Percentiles rank a stretch among this genome's conserved stretches.
These are phyloP conservation scores for Hydrotaea cyrtoneurina DNA, from an alignment of 2,888 invertebrate genomes.

Conservation along the genomic window DNA sequence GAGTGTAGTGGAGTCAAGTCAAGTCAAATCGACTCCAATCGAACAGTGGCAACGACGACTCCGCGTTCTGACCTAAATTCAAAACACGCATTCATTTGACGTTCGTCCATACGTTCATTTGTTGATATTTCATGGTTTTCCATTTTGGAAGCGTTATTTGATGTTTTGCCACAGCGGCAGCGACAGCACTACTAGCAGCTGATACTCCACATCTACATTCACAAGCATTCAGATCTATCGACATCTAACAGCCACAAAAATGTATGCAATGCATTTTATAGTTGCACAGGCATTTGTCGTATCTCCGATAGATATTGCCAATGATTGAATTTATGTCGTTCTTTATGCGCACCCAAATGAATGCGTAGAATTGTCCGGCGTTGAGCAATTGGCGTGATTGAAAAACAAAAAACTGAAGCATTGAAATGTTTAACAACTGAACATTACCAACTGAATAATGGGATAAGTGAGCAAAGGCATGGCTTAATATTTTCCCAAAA, in stretches of 20 bases:
- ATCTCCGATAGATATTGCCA: constrained; percentile 14
- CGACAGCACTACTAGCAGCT: background rate
- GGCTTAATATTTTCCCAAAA: too few species aligned
- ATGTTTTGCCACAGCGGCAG: background rate
- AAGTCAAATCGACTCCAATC: background rate
- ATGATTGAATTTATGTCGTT: background rate
- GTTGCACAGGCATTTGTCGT: background rate
- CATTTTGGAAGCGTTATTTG: background rate
- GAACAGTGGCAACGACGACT: background rate
- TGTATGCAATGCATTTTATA: constrained; percentile 1
- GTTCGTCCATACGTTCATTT: constrained; percentile 10
- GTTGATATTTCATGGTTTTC: constrained; percentile 31
- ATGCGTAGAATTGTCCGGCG: background rate
- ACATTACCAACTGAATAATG: too few species aligned
- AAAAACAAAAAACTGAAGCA: background rate
- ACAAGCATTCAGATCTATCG: background rate
- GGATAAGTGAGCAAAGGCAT: too few species aligned
- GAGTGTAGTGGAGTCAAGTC: background rate
- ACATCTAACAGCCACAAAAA: background rate
- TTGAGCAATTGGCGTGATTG: background rate
- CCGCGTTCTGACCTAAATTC: constrained; percentile 29
- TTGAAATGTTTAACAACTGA: too few species aligned
- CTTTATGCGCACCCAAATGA: background rate
- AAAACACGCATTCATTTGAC: constrained; percentile 40
- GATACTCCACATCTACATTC: constrained; percentile 9